phyloP scores from a whole-genome alignment of 2,888 invertebrate genomes.

The Pemphredon lugubris region DNA sequence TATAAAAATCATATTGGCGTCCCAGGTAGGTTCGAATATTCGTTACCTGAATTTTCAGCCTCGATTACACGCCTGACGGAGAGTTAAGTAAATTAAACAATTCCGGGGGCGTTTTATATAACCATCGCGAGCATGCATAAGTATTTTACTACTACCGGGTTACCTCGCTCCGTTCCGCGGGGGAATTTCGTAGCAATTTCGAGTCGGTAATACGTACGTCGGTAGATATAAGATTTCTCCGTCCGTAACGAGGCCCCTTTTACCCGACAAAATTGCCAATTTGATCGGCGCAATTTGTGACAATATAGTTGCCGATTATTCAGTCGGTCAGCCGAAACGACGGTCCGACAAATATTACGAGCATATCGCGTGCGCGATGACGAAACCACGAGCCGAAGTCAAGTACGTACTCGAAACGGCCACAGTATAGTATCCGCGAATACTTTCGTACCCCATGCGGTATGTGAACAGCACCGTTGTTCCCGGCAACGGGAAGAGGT shows the following conservation, averaged over 20 bases:
- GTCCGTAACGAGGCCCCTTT: background rate
- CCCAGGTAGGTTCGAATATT: too few species aligned
- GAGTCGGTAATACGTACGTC: too few species aligned
- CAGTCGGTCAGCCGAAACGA: background rate
- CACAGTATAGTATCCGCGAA: conserved; percentile 34
- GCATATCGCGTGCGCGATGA: conserved; percentile 36
- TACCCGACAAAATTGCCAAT: background rate
- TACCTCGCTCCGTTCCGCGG: too few species aligned
- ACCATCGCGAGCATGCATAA: too few species aligned
- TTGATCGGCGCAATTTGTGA: background rate
- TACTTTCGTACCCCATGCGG: conserved; percentile 24
- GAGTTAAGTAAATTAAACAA: too few species aligned
- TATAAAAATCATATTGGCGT: too few species aligned
- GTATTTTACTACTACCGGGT: too few species aligned
- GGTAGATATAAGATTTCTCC: too few species aligned
- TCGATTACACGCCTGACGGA: too few species aligned
- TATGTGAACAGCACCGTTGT: conserved; percentile 56
- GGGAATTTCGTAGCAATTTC: too few species aligned
- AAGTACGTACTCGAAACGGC: conserved; percentile 47
- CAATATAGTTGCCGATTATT: background rate
- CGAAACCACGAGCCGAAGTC: conserved; percentile 30
- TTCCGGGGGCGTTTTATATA: too few species aligned
- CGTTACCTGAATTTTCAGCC: too few species aligned
- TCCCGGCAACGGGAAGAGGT: conserved; percentile 40
- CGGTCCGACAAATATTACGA: background rate